Base-by-base conservation (phyloP, 2,113 vertebrate species). In the Saimiri boliviensis region DNA sequence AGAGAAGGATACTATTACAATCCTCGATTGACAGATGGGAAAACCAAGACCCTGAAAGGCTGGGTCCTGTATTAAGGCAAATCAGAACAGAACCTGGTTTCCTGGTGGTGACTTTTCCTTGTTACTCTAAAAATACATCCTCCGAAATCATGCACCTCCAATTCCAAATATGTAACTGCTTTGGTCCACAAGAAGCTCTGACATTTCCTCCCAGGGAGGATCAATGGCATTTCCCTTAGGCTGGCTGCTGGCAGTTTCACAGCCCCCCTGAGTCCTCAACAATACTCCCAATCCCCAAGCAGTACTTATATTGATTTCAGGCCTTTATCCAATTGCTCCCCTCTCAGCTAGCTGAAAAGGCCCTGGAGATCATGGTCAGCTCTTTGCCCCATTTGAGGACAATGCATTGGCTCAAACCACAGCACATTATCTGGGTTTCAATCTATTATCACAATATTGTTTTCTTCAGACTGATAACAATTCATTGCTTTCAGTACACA, bases 401-500 rank as follows among this genome's bases (percentile, higher is more conserved):
- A 86, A 25, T 5, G 68, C 17, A 27, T 14, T 70, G 91, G 63
- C 20, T 84, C 68, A 93, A 96, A 94, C 86, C 82, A 80, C 74
- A 71, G 93, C n/a, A 77, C 56, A 52, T 95, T 89, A 76, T 81
- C 96, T 97, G 92, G 92, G 83, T 89, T 58, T 97, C 95, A 32
- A 85, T 90, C 81, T 87, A 87, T 93, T 84, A 95, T 47, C 49
- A 14, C 49, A 40, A 86, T 76, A 84, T 71, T 94, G 70, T 90
- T 97, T 87, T 93, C 92, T 71, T 96, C 91, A 95, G 96, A 95
- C 88, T 94, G 96, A 94, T 60, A 98, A 92, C 81, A 97, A 97
- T 97, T 97, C 94, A 96, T 98, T 98, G 97, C 94, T 98, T 97
- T 97, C 98, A 98, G 97, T 97, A 96, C 96, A 98, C 95, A 0